Evolutionary conservation across 2,888 invertebrate genomes (phyloP).

Genomic region (Drosophila peninsularis): DNA sequence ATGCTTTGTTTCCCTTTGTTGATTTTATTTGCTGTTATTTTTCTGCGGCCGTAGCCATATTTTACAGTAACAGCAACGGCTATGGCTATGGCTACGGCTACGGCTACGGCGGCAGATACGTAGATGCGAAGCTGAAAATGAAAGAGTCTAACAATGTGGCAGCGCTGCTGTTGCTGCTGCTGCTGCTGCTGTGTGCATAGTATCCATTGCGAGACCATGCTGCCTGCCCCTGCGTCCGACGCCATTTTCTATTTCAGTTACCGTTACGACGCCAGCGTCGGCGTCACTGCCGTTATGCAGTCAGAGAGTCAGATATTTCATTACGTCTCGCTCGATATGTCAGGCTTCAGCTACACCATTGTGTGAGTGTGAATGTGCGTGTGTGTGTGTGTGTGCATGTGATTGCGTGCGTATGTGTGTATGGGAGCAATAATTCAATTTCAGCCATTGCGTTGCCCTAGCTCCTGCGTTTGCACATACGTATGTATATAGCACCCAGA

Average conservation of each 20-base stretch:
- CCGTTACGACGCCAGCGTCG: slow-evolving; percentile 50
- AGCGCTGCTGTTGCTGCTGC: slow-evolving; percentile 20
- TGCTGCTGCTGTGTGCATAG: slow-evolving; percentile 60
- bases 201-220: slow-evolving; percentile 12
- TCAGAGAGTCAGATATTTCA: slow-evolving; percentile 75
- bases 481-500: background rate
- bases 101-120: slow-evolving; percentile 48
- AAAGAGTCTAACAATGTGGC: slow-evolving; percentile 77
- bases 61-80: slow-evolving; percentile 72
- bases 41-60: slow-evolving; percentile 71
- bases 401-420: slow-evolving; percentile 22
- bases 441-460: slow-evolving; percentile 47
- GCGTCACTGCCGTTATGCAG: slow-evolving; percentile 66
- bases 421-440: slow-evolving; percentile 72
- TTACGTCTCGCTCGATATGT: slow-evolving; percentile 76
- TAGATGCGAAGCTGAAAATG: slow-evolving; percentile 75
- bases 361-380: slow-evolving; percentile 10
- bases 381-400: slow-evolving; percentile 21
- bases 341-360: slow-evolving; percentile 42
- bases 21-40: slow-evolving; percentile 70
- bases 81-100: slow-evolving; percentile 31
- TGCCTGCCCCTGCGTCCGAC: background rate
- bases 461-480: slow-evolving; percentile 36
- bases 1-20: slow-evolving; percentile 21
- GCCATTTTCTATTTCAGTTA: slow-evolving; percentile 51